Percentiles rank a stretch among this genome's conserved stretches.
These are phyloP conservation scores for Drosophila kuntzei DNA, from an alignment of 2,888 invertebrate species.

Conservation along the genomic window DNA sequence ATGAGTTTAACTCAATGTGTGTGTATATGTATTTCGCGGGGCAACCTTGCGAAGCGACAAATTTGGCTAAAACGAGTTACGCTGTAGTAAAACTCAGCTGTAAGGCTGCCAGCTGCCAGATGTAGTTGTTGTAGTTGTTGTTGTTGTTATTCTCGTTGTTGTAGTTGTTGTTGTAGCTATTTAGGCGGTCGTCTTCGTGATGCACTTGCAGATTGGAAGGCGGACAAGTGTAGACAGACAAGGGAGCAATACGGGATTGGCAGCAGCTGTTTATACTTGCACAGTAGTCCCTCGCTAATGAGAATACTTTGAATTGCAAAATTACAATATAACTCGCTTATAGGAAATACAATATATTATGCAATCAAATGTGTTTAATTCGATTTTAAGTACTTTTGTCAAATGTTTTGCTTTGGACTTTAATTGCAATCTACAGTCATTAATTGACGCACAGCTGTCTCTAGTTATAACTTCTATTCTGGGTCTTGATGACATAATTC, in stretches of 20 bases:
- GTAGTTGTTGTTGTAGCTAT: constrained; percentile 9
- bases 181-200: constrained; percentile 24
- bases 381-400: background rate
- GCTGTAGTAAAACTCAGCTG: constrained; percentile 34
- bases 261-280: background rate
- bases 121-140: constrained; percentile 9
- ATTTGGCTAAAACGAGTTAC: constrained; percentile 71
- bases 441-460: constrained; percentile 9
- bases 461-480: constrained; percentile 2
- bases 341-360: background rate
- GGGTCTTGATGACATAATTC: constrained; percentile 50
- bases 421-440: constrained; percentile 8
- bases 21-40: constrained; percentile 28
- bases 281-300: constrained; percentile 1
- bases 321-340: background rate
- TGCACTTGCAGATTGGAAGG: constrained; percentile 50
- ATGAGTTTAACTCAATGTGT: constrained; percentile 14
- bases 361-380: background rate
- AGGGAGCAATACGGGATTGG: constrained; percentile 22
- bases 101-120: constrained; percentile 45
- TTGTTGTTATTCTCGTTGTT: constrained; percentile 11
- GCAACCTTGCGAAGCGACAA: constrained; percentile 70
- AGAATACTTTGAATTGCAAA: background rate
- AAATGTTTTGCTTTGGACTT: constrained; percentile 9
- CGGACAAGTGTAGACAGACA: constrained; percentile 58